Conservation (phyloP, 2,113 vertebrate species). For the Halcyon senegalensis region DNA sequence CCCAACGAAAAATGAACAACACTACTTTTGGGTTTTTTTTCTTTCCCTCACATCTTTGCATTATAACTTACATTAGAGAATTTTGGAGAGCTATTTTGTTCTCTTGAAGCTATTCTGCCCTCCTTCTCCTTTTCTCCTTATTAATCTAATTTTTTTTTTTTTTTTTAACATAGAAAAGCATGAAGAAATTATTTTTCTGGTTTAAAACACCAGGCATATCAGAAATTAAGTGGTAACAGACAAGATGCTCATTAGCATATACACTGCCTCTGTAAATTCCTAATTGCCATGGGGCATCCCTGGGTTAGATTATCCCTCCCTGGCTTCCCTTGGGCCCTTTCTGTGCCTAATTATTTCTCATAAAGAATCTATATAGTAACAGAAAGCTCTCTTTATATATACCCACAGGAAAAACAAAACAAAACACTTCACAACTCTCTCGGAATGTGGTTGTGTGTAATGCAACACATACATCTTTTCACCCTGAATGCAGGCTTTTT, state of each 20-base stretch:
- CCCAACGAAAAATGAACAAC: background rate
- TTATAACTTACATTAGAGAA: background rate
- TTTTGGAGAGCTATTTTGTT: background rate
- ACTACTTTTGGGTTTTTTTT: too few relatives aligned
- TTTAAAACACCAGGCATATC: background rate
- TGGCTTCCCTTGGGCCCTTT: background rate
- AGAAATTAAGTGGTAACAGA: background rate
- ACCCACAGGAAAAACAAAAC: background rate
- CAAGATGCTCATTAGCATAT: background rate
- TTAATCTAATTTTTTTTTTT: too few relatives aligned
- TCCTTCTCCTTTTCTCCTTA: background rate
- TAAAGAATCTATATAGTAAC: background rate
- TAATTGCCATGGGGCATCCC: background rate
- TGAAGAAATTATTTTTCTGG: background rate
- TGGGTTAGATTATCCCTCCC: background rate
- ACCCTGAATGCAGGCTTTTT: background rate
- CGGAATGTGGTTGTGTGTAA: background rate
- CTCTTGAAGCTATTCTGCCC: background rate
- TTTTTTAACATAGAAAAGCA: background rate
- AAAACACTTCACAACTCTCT: background rate
- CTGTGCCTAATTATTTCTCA: conserved; percentile 10
- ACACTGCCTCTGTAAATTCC: background rate
- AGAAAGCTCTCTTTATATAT: background rate
- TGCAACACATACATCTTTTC: background rate
- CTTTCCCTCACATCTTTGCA: background rate